Evolutionary conservation across 1,140 invertebrate species (phyloP).

Genomic region (Uloborus diversus): DNA sequence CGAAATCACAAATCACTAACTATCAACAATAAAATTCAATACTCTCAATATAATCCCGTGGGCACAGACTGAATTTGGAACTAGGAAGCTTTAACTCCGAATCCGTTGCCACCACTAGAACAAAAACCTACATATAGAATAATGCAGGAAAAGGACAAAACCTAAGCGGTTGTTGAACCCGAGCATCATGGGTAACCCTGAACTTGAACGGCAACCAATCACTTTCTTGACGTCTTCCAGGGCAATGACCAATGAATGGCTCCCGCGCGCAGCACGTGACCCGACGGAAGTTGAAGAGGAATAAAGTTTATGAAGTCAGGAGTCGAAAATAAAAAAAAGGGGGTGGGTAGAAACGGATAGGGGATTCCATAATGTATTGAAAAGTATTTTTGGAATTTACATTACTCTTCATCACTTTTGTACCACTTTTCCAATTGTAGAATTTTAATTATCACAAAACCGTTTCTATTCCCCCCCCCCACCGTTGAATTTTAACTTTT

Average conservation of each 20-base stretch:
- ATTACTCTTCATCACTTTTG: too few species aligned
- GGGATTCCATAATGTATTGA: too few species aligned
- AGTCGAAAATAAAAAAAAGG: not conserved
- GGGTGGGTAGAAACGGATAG: too few species aligned
- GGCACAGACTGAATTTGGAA: not conserved
- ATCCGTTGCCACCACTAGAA: constrained; percentile 51
- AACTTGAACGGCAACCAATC: constrained; percentile 55
- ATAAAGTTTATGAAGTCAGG: not conserved
- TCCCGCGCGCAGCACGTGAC: constrained; percentile 39
- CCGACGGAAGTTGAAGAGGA: not conserved
- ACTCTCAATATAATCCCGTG: too few species aligned
- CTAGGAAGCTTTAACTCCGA: constrained; percentile 21
- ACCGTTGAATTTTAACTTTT: too few species aligned
- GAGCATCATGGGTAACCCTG: constrained; percentile 48
- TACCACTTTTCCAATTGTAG: too few species aligned
- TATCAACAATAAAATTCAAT: not conserved
- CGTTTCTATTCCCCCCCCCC: too few species aligned
- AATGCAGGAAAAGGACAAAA: constrained; percentile 49
- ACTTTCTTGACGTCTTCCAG: constrained; percentile 51
- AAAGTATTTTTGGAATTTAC: too few species aligned
- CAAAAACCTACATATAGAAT: constrained; percentile 50
- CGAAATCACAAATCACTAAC: not conserved
- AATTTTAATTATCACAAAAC: too few species aligned
- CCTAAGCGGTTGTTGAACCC: constrained; percentile 49
- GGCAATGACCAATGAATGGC: constrained; percentile 53